Percentiles rank a stretch among this genome's conserved stretches.
Evolutionary conservation across 2,113 vertebrate genomes (phyloP).

Genomic region (Marmota flaviventris): DNA sequence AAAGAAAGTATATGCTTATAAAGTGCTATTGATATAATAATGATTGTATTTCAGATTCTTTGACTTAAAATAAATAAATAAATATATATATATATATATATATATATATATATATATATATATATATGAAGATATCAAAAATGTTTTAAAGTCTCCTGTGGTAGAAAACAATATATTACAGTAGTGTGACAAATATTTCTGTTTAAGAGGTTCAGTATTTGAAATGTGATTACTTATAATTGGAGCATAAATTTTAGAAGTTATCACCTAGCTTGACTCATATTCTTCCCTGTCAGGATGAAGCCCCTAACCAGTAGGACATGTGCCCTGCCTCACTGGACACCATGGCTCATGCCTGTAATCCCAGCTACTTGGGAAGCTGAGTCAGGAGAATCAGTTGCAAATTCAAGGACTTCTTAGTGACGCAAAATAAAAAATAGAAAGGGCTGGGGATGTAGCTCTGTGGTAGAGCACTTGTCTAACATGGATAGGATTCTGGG

Average conservation of each 20-base stretch:
- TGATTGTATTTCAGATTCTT: background rate
- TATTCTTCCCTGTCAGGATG: background rate
- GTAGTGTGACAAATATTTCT: background rate
- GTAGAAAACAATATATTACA: background rate
- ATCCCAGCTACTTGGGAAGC: background rate
- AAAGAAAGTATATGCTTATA: background rate
- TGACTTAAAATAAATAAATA: background rate
- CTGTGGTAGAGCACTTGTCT: too few relatives aligned
- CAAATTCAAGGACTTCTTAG: too few relatives aligned
- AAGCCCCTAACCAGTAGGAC: background rate
- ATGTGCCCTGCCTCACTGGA: background rate
- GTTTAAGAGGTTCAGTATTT: background rate
- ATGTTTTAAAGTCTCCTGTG: background rate
- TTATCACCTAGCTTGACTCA: background rate
- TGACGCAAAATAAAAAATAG: too few relatives aligned
- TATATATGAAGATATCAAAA: background rate
- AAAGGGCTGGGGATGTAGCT: too few relatives aligned
- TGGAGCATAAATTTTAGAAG: background rate
- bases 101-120: background rate
- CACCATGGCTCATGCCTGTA: background rate
- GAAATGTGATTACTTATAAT: conserved; percentile 5
- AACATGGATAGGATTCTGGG: too few relatives aligned
- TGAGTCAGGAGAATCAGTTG: background rate
- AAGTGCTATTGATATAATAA: background rate
- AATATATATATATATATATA: background rate